A percentile compares a stretch with the other conserved stretches of the same genome.
These are phyloP conservation scores for Zaprionus ornatus DNA, from an alignment of 1,140 invertebrate genomes.

Conservation along the genomic window DNA sequence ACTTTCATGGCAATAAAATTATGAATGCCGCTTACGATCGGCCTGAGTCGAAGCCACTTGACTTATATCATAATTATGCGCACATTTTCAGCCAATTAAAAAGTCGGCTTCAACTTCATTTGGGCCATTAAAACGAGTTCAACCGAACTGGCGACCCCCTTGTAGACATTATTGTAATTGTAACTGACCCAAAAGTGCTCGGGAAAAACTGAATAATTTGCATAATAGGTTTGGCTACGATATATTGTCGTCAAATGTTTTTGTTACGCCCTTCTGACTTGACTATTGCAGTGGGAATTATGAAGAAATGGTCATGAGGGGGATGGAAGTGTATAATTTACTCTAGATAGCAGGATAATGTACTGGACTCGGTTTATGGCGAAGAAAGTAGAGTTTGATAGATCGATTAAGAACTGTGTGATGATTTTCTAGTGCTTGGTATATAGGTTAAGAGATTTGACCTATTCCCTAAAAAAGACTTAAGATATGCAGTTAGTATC, in stretches of 20 bases:
- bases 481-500: too few relatives aligned
- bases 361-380: not conserved
- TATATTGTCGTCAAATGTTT: conserved; percentile 9
- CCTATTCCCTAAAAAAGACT: too few relatives aligned
- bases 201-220: conserved; percentile 65
- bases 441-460: too few relatives aligned
- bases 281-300: not conserved
- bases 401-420: not conserved
- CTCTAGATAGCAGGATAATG: not conserved
- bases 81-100: conserved; percentile 70
- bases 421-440: too few relatives aligned
- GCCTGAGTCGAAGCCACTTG: conserved; percentile 15
- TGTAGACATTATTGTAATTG: not conserved
- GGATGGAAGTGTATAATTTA: not conserved
- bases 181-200: conserved; percentile 6
- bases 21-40: conserved; percentile 46
- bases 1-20: conserved; percentile 47
- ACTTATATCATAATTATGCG: conserved; percentile 63
- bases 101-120: not conserved
- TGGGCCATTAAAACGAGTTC: conserved; percentile 52
- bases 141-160: conserved; percentile 1
- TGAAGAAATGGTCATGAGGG: not conserved
- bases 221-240: conserved; percentile 19
- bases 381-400: not conserved
- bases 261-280: conserved; percentile 7